Base-by-base conservation (phyloP, 2,888 invertebrate species). In the Empis livida region DNA sequence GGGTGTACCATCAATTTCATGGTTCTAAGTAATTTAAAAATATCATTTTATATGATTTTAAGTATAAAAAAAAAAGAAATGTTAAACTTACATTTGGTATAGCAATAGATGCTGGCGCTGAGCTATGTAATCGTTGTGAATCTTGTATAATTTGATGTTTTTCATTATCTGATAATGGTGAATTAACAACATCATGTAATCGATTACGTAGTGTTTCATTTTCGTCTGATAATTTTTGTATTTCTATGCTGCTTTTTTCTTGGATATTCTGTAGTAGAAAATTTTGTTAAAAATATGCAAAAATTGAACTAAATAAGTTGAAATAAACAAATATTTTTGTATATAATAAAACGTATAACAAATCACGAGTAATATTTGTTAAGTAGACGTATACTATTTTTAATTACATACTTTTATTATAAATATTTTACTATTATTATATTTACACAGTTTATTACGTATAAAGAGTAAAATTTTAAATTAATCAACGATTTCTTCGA, bases 161-260 rank as follows among this genome's bases (percentile, higher is more conserved):
- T 72, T 87, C 86, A 58, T 82, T 80, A 71, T 87, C 87, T 44
- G 85, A 86, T 54, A 87, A 72, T 53, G 87, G 85, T 51, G 87
- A 86, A 70, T 85, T 85, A 40, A 81, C 79, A 47, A 87, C 84
- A 68, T 86, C 84, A 55, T 83, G 78, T 57, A 87, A 74, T 55
- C 84, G 76, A 64, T 80, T 81, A 54, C 85, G 76, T 62, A 87
- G 67, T 54, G 78, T 75, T 45, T 81, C 82, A 70, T 87, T 86
- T 73, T 87, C 87, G 65, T 85, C 84, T 50, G 79, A 76, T 48
- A 86, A 71, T 57, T 82, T 80, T 53, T 64, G 63, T 46, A 68
- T 66, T 61, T 69, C 69, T 60, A 63, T 59, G 55, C 63, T 65
- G 54, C 62, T 63, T 56, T 65, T 67, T 56, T 69, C 68, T 54